A percentile compares a stretch with the other conserved stretches of the same genome.
Conservation (phyloP, 2,888 invertebrate species). For the Hypselothyrea guttata region DNA sequence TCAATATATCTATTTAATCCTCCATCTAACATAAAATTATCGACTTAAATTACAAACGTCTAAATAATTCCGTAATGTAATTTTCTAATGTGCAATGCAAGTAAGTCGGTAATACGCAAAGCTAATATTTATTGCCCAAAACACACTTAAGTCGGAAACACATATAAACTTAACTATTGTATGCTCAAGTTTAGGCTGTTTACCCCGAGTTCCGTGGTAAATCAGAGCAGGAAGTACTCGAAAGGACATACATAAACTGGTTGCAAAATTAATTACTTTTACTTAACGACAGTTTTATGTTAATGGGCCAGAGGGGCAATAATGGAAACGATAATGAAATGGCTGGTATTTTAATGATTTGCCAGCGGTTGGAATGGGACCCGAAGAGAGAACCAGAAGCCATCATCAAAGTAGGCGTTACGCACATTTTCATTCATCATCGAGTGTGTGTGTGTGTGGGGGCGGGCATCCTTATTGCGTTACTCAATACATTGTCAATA, state of each 20-base stretch:
- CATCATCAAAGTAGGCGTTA: constrained; percentile 15
- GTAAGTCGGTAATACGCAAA: no score
- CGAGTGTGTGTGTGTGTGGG: not conserved
- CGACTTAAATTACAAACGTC: no score
- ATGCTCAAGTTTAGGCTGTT: constrained; percentile 6
- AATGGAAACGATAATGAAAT: constrained; percentile 48
- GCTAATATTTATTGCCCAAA: not conserved
- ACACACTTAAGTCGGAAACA: not conserved
- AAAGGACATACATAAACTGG: constrained; percentile 22
- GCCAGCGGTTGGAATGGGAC: not conserved
- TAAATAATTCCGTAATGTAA: no score
- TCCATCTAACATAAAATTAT: no score
- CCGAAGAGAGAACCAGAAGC: not conserved
- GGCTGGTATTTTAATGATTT: constrained; percentile 40
- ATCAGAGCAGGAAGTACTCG: constrained; percentile 15
- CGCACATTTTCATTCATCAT: constrained; percentile 27
- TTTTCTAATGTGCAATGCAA: no score
- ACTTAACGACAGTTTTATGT: constrained; percentile 50
- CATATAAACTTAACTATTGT: constrained; percentile 6
- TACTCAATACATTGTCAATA: constrained; percentile 37
- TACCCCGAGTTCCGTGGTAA: not conserved
- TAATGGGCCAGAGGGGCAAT: constrained; percentile 37
- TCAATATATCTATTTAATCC: no score
- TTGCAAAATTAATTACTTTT: constrained; percentile 52
- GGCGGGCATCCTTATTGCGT: constrained; percentile 50